A percentile compares a stretch with the other conserved stretches of the same genome.
phyloP scores from a whole-genome alignment of 1,140 invertebrate species.

The Copidosoma floridanum region DNA sequence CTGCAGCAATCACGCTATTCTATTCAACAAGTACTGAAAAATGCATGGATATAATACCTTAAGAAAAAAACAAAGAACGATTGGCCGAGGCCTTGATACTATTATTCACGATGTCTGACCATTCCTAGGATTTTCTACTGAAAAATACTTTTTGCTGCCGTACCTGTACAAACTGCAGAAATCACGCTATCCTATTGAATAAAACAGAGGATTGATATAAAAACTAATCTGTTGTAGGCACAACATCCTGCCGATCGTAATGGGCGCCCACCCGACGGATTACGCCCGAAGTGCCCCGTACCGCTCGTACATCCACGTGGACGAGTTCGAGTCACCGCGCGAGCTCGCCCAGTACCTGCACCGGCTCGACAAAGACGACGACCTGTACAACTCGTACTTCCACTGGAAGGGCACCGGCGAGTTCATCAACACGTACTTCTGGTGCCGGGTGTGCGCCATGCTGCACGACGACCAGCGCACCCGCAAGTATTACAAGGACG shows the following conservation, averaged over 20 bases:
- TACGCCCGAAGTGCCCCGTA: slow-evolving; percentile 84
- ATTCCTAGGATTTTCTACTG: no score
- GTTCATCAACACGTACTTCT: slow-evolving; percentile 93
- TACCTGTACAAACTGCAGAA: no score
- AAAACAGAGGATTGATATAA: no score
- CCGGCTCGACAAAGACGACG: slow-evolving; percentile 79
- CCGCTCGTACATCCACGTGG: slow-evolving; percentile 89
- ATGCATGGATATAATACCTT: no score
- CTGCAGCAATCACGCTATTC: no score
- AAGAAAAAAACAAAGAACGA: no score
- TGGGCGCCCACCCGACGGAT: slow-evolving; percentile 89
- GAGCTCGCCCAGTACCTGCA: slow-evolving; percentile 84
- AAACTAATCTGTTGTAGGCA: no score
- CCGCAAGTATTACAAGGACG: slow-evolving; percentile 71
- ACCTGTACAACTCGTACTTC: slow-evolving; percentile 90
- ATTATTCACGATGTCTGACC: no score
- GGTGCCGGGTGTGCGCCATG: slow-evolving; percentile 91
- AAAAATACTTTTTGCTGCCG: no score
- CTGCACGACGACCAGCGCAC: slow-evolving; percentile 70
- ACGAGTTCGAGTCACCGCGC: slow-evolving; percentile 85
- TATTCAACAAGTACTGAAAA: no score
- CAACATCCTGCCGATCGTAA: slow-evolving; percentile 88
- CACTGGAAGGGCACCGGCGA: slow-evolving; percentile 87
- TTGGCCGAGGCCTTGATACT: no score
- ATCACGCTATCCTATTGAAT: no score